A percentile compares a stretch with the other conserved stretches of the same genome.
These are phyloP conservation scores for Tadarida brasiliensis DNA, from an alignment of 2,797 vertebrate species.

Conservation along the genomic window DNA sequence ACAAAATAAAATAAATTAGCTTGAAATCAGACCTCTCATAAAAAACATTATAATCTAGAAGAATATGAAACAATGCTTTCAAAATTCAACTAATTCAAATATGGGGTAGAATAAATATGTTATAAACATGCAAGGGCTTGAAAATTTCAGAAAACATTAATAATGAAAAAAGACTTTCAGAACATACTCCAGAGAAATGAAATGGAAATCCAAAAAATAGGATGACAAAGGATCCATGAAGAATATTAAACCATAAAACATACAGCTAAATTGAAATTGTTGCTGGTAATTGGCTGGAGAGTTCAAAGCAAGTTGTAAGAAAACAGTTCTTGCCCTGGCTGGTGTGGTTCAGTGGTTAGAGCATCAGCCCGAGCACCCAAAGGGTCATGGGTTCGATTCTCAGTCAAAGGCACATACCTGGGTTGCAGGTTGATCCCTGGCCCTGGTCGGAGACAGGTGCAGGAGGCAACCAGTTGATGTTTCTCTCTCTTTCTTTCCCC, in stretches of 20 bases:
- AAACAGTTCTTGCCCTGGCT: neutral
- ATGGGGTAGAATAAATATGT: neutral
- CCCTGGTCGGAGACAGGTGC: no score
- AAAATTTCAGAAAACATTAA: conserved; percentile 32
- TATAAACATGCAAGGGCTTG: neutral
- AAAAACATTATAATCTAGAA: neutral
- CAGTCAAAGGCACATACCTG: no score
- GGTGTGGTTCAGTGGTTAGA: no score
- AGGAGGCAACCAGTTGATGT: no score
- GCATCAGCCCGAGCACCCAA: no score
- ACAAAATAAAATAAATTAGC: conserved; percentile 14
- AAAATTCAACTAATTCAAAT: neutral
- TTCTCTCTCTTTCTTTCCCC: no score
- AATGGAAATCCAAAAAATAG: neutral
- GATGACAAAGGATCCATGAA: neutral
- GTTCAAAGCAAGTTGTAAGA: neutral
- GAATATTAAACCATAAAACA: neutral
- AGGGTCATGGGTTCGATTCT: no score
- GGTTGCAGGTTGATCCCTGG: no score
- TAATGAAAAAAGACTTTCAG: neutral
- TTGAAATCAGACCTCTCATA: neutral
- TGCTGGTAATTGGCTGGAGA: neutral
- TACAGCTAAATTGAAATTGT: neutral
- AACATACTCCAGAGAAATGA: neutral
- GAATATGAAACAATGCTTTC: neutral